Evolutionary conservation across 2,113 vertebrate species (phyloP).

Genomic region (Tenrec ecaudatus): DNA sequence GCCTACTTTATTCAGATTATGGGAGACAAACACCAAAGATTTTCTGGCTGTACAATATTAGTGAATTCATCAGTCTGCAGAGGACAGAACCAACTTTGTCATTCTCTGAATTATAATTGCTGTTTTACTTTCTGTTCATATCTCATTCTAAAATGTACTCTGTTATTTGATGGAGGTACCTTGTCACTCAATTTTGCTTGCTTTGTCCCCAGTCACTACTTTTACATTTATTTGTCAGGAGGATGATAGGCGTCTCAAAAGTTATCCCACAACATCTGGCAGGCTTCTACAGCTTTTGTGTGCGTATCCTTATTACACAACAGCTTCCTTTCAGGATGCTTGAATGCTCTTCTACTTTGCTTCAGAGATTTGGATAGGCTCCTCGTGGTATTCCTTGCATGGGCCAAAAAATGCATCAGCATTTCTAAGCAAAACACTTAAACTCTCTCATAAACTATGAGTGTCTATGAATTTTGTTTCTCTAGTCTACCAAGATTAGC

Average conservation of each 20-base stretch:
- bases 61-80: constrained; percentile 33
- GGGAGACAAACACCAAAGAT: neutral
- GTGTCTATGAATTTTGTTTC: no score
- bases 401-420: constrained; percentile 22
- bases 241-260: constrained; percentile 11
- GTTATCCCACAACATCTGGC: neutral
- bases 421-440: constrained; percentile 14
- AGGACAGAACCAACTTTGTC: constrained; percentile 46
- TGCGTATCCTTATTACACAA: constrained; percentile 9
- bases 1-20: constrained; percentile 34
- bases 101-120: constrained; percentile 54
- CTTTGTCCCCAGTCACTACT: constrained; percentile 25
- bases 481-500: no score
- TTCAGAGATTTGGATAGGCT: constrained; percentile 51
- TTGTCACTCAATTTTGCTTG: constrained; percentile 46
- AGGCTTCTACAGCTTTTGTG: neutral
- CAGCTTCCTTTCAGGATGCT: constrained; percentile 1
- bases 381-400: neutral
- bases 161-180: constrained; percentile 44
- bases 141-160: constrained; percentile 30
- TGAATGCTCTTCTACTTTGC: constrained; percentile 48
- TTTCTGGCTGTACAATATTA: constrained; percentile 3
- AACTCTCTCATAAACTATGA: no score
- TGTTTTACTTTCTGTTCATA: constrained; percentile 55
- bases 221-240: constrained; percentile 20